Conservation (phyloP, 2,797 vertebrate genomes). For the Acanthis flammea region DNA sequence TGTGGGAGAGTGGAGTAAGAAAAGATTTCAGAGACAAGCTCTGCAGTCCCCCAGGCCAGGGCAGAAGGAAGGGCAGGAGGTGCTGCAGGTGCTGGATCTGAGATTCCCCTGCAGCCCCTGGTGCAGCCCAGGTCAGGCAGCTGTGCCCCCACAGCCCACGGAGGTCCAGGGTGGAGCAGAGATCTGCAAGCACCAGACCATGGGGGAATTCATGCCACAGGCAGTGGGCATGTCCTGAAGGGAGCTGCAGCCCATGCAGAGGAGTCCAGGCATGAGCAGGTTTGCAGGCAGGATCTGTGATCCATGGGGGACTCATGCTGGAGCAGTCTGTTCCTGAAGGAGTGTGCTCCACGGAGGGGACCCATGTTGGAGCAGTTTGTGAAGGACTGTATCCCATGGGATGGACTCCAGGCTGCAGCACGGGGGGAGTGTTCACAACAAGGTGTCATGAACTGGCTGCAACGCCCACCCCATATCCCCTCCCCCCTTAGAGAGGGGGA, state of each 20-base stretch:
- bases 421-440: accelerated
- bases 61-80: not conserved
- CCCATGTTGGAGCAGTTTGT: not conserved
- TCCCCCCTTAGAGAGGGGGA: accelerated
- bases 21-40: not conserved
- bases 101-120: not conserved
- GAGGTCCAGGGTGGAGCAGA: not conserved
- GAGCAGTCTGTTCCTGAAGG: not conserved
- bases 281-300: not conserved
- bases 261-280: not conserved
- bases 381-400: not conserved
- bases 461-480: not conserved
- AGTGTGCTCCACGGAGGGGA: no score
- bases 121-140: not conserved
- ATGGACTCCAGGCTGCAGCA: not conserved
- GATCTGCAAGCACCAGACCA: not conserved
- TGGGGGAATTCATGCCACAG: accelerated
- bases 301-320: accelerated
- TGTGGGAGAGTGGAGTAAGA: not conserved
- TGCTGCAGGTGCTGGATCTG: not conserved
- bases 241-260: accelerated
- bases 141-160: accelerated
- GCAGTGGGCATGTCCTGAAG: not conserved
- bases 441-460: not conserved
- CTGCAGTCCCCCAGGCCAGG: not conserved